Conservation (phyloP, 2,888 invertebrate genomes). For the Diachrysia chrysitis region DNA sequence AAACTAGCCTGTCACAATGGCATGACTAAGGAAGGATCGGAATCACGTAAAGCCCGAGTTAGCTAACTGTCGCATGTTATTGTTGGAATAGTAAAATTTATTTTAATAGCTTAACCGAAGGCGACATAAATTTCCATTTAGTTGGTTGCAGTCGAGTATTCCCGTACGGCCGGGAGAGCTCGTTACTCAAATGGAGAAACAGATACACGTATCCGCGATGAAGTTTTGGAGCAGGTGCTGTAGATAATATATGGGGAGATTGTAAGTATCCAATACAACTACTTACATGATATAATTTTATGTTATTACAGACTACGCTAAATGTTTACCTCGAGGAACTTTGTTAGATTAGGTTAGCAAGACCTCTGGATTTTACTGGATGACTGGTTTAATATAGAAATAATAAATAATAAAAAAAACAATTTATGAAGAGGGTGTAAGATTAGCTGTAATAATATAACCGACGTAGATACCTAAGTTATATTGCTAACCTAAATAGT, state of each 20-base stretch:
- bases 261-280: constrained; percentile 28
- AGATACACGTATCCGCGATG: constrained; percentile 68
- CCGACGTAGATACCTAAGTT: too few relatives aligned
- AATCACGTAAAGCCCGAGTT: constrained; percentile 29
- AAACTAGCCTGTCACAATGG: constrained; percentile 3
- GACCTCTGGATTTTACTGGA: neutral
- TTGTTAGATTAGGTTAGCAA: neutral
- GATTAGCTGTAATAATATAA: too few relatives aligned
- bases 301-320: neutral
- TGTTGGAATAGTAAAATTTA: constrained; percentile 59
- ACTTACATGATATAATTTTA: constrained; percentile 30
- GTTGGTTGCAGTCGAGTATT: constrained; percentile 70
- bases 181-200: constrained; percentile 78
- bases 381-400: too few relatives aligned
- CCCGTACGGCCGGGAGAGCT: constrained; percentile 62
- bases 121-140: constrained; percentile 80
- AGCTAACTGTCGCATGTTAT: constrained; percentile 43
- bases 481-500: too few relatives aligned
- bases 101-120: constrained; percentile 63
- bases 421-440: too few relatives aligned
- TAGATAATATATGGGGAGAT: constrained; percentile 58
- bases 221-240: constrained; percentile 78
- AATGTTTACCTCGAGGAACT: neutral
- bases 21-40: constrained; percentile 8
- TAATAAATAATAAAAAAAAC: too few relatives aligned